These are phyloP conservation scores for Pteria penguin DNA, from an alignment of 2,888 invertebrate genomes.

Conservation along the genomic window DNA sequence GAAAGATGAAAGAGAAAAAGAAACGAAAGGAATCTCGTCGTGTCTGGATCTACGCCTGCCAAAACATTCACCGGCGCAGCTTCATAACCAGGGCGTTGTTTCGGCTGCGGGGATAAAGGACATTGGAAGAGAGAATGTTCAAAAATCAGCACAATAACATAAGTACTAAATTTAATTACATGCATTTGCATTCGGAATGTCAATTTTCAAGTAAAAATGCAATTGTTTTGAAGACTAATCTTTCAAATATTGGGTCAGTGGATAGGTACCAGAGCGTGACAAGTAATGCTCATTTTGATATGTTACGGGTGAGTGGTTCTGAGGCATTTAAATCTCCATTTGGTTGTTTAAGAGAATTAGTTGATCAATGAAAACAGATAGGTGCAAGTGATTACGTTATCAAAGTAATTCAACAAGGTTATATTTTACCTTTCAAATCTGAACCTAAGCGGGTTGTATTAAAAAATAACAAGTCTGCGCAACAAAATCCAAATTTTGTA, in stretches of 20 bases:
- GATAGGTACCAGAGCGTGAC: background rate
- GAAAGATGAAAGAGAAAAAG: slow-evolving; percentile 7
- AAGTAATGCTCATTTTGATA: background rate
- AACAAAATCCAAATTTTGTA: slow-evolving; percentile 11
- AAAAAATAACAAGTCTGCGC: slow-evolving; percentile 21
- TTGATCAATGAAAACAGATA: background rate
- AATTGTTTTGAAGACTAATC: background rate
- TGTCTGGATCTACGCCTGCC: background rate
- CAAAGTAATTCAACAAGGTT: slow-evolving; percentile 1
- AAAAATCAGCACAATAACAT: background rate
- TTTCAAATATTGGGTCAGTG: background rate
- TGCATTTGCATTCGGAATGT: background rate
- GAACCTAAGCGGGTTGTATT: background rate
- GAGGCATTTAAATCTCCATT: background rate
- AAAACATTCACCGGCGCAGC: background rate
- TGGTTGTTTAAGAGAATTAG: background rate
- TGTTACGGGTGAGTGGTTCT: background rate
- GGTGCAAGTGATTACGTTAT: slow-evolving; percentile 30
- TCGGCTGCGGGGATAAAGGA: slow-evolving; percentile 5
- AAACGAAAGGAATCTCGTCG: background rate
- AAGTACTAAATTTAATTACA: background rate
- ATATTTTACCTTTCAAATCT: slow-evolving; percentile 9
- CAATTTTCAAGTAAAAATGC: background rate
- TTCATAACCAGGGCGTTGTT: background rate
- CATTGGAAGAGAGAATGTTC: slow-evolving; percentile 1